Percentiles rank a stretch among this genome's conserved stretches.
phyloP scores from a whole-genome alignment of 1,140 invertebrate genomes.

The Temnothorax nylanderi region DNA sequence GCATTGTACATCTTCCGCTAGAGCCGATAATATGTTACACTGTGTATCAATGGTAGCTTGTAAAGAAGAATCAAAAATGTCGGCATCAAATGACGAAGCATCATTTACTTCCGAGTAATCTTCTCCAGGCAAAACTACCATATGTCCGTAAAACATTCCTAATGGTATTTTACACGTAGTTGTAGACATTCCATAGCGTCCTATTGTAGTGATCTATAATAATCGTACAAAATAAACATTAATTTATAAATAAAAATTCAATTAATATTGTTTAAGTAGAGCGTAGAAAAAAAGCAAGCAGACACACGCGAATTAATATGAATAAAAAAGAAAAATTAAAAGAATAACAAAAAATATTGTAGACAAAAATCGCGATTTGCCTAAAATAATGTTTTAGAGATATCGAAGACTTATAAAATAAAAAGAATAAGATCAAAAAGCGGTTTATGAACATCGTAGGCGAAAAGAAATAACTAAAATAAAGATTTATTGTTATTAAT shows the following conservation, averaged over 20 bases:
- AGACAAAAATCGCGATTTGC: background rate
- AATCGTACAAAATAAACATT: slow-evolving; percentile 35
- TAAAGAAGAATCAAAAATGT: slow-evolving; percentile 80
- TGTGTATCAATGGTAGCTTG: slow-evolving; percentile 86
- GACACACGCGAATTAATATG: background rate
- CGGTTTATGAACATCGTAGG: background rate
- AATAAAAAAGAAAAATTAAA: background rate
- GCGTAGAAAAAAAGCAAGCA: background rate
- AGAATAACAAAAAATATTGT: slow-evolving; percentile 13
- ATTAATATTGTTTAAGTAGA: slow-evolving; percentile 15
- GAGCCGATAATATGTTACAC: slow-evolving; percentile 86
- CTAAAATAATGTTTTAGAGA: background rate
- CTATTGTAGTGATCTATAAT: slow-evolving; percentile 92
- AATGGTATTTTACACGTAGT: slow-evolving; percentile 95
- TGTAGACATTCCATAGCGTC: slow-evolving; percentile 95
- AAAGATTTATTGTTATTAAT: background rate
- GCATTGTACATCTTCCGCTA: slow-evolving; percentile 93
- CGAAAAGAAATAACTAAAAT: background rate
- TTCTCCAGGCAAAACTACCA: slow-evolving; percentile 91
- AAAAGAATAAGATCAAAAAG: background rate
- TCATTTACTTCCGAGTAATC: slow-evolving; percentile 86
- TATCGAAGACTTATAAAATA: background rate
- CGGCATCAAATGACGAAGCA: slow-evolving; percentile 74
- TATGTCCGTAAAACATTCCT: slow-evolving; percentile 96
- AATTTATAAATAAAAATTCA: slow-evolving; percentile 33